Percentiles rank a stretch among this genome's conserved stretches.
These are phyloP conservation scores for Gambusia holbrooki DNA, from an alignment of 2,113 vertebrate genomes.

Conservation along the genomic window DNA sequence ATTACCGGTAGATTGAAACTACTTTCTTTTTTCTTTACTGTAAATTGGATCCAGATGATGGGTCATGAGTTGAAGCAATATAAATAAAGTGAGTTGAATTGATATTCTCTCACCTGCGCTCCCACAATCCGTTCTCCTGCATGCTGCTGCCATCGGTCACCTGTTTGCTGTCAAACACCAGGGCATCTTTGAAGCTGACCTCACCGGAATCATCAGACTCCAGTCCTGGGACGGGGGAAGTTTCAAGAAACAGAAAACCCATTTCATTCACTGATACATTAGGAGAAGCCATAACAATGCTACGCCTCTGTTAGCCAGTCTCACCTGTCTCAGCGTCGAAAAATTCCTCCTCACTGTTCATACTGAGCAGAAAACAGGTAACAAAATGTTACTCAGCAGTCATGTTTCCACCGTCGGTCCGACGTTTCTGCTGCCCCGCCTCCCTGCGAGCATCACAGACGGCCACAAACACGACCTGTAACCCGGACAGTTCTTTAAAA, in stretches of 20 bases:
- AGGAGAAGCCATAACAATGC: background rate
- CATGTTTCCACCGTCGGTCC: slow-evolving; percentile 65
- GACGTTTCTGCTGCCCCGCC: slow-evolving; percentile 39
- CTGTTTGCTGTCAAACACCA: slow-evolving; percentile 78
- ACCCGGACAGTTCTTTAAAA: slow-evolving; percentile 32
- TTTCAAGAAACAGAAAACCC: background rate
- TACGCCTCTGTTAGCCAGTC: background rate
- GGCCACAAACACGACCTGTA: slow-evolving; percentile 45
- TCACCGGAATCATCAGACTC: slow-evolving; percentile 95
- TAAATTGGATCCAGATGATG: no score
- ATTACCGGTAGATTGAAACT: no score
- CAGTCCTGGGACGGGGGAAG: slow-evolving; percentile 81
- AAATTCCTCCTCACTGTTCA: slow-evolving; percentile 98
- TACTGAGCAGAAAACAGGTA: slow-evolving; percentile 71
- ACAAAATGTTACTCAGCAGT: slow-evolving; percentile 65
- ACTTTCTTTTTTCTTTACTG: no score
- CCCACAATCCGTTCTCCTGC: slow-evolving; percentile 88
- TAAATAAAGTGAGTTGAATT: no score
- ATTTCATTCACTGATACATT: background rate
- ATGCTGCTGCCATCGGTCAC: slow-evolving; percentile 74
- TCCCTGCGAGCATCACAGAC: slow-evolving; percentile 55
- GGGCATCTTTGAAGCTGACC: slow-evolving; percentile 86
- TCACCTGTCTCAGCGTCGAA: slow-evolving; percentile 97
- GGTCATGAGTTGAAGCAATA: no score
- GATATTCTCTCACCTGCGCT: slow-evolving; percentile 81